Evolutionary conservation across 1,140 invertebrate species (phyloP), one percentile per base, ranked within the genome.

Genomic region (Chlorops oryzae): DNA sequence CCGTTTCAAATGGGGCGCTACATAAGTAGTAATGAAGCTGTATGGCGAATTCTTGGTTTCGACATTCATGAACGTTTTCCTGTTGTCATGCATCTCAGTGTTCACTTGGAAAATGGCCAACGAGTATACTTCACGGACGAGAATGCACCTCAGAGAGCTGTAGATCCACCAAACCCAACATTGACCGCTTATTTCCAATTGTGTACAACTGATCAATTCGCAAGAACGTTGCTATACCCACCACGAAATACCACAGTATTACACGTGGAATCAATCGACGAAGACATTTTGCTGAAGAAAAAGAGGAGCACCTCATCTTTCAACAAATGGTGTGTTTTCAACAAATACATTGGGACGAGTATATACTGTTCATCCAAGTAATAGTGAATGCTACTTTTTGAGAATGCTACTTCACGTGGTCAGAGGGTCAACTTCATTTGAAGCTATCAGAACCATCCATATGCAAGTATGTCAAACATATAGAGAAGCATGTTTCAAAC

Each of bases 21-120:
- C 59, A 61, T 78, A 18, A 71, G 62, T 37, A 68, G 68, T 35
- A 65, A 66, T 54, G 72, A 78, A 68, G 71, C 74, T 27, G 52
- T 70, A 39, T 75, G 73, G 66, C 51, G 68, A 37, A 65, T 74
- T 24, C 59, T 65, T n/a, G 52, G 32, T 20, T 72, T 73, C 54
- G 44, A 56, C 13, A 61, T 73, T 13, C 60, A 69, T 49, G 61
- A 71, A 39, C 52, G 62, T 35, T 50, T 57, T 60, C 73, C 75
- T 28, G 46, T 70, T 39, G 69, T 72, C 35, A 38, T 62, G 7
- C 61, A 72, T 53, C 54, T 75, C 15, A 45, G 50, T 13, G 62
- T 77, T 13, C 67, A 75, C 56, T 12, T 47, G 12, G n/a, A n/a
- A n/a, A n/a, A n/a, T n/a, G n/a, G n/a, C n/a, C n/a, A n/a, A n/a